These are phyloP conservation scores for Erpobdella octoculata DNA, from an alignment of 2,888 invertebrate species.

Conservation along the genomic window DNA sequence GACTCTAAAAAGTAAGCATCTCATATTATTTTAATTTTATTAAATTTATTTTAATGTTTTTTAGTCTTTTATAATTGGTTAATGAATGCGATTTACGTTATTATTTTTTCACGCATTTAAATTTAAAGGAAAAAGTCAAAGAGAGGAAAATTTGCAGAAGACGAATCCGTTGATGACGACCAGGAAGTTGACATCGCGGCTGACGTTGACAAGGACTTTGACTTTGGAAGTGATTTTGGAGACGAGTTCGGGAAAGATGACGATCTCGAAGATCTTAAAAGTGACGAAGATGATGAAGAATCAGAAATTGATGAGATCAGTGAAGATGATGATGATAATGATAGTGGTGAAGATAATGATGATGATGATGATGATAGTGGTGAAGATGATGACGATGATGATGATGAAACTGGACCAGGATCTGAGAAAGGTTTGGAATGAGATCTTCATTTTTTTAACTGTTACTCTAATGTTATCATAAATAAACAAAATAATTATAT, in stretches of 20 bases:
- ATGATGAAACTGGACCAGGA: too few species aligned
- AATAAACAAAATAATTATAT: background rate
- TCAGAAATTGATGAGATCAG: background rate
- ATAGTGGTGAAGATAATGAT: too few species aligned
- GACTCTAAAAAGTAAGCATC: background rate
- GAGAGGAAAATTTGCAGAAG: background rate
- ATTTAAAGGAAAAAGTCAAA: background rate
- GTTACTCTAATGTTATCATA: background rate
- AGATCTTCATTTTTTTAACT: too few species aligned
- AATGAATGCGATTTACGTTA: background rate
- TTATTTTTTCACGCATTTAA: background rate
- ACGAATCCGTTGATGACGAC: constrained; percentile 11
- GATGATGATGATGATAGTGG: too few species aligned
- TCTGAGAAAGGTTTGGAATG: too few species aligned
- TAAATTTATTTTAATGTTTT: background rate
- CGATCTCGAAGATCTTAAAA: background rate
- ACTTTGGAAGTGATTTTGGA: constrained; percentile 23
- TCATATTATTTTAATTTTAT: background rate
- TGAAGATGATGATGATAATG: too few species aligned
- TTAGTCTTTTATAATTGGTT: too few species aligned
- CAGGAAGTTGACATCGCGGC: constrained; percentile 22
- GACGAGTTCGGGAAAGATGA: constrained; percentile 21
- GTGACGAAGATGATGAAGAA: constrained; percentile 5
- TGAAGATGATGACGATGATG: background rate
- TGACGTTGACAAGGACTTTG: constrained; percentile 22